Evolutionary conservation across 1,140 invertebrate species (phyloP).

Genomic region (Cydia pomonella): DNA sequence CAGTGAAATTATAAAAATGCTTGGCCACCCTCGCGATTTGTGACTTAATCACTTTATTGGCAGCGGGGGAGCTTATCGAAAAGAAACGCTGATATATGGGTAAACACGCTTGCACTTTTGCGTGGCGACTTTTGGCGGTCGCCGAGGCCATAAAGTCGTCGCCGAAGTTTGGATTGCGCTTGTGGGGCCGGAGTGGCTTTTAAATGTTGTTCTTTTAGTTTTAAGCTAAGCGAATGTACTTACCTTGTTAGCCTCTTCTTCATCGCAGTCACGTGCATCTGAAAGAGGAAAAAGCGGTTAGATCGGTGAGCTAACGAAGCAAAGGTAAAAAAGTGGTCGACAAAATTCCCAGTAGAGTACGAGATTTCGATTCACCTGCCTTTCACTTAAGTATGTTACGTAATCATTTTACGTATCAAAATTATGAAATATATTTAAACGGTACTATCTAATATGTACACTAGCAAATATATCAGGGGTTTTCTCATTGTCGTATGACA

Average conservation of each 20-base stretch:
- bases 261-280: slow-evolving; percentile 69
- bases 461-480: too few species aligned
- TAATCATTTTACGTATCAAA: too few species aligned
- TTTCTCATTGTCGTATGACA: too few species aligned
- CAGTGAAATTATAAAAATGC: slow-evolving; percentile 23
- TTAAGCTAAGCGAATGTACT: slow-evolving; percentile 46
- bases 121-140: slow-evolving; percentile 73
- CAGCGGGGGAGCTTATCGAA: slow-evolving; percentile 76
- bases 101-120: slow-evolving; percentile 79
- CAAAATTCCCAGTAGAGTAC: not conserved
- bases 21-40: slow-evolving; percentile 62
- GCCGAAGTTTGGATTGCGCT: slow-evolving; percentile 69
- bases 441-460: too few species aligned
- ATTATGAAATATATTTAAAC: too few species aligned
- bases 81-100: slow-evolving; percentile 76
- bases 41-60: slow-evolving; percentile 81
- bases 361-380: too few species aligned
- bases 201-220: slow-evolving; percentile 59
- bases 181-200: slow-evolving; percentile 54
- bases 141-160: slow-evolving; percentile 71
- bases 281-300: slow-evolving; percentile 53
- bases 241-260: slow-evolving; percentile 62
- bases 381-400: too few species aligned
- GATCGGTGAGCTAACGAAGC: not conserved
- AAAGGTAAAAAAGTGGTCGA: not conserved